Evolutionary conservation across 2,888 invertebrate species (phyloP).

Genomic region (Schizaphis graminum): DNA sequence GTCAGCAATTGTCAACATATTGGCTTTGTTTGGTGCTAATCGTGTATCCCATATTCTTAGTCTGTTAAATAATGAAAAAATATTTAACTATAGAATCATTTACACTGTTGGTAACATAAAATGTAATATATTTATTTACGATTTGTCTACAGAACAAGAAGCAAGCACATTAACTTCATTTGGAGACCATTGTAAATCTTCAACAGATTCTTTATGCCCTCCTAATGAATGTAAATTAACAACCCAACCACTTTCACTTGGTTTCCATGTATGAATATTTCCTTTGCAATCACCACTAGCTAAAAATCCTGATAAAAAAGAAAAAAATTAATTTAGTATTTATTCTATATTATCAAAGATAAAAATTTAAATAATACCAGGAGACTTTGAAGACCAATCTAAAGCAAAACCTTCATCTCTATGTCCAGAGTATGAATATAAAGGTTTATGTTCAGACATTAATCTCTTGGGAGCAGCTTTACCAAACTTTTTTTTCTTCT

Average conservation of each 20-base stretch:
- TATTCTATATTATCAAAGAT: neutral
- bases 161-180: slow-evolving; percentile 90
- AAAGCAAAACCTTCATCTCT: slow-evolving; percentile 94
- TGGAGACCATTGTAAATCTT: slow-evolving; percentile 99
- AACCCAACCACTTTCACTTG: slow-evolving; percentile 84
- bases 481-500: slow-evolving; percentile 66
- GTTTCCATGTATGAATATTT: slow-evolving; percentile 94
- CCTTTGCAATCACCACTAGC: slow-evolving; percentile 95
- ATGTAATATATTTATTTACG: slow-evolving; percentile 70
- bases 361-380: slow-evolving; percentile 74
- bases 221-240: slow-evolving; percentile 90
- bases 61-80: slow-evolving; percentile 70
- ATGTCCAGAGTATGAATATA: slow-evolving; percentile 92
- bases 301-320: slow-evolving; percentile 76
- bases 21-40: slow-evolving; percentile 87
- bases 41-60: slow-evolving; percentile 97
- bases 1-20: slow-evolving; percentile 87
- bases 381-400: slow-evolving; percentile 88
- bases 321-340: neutral
- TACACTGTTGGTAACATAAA: neutral
- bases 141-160: slow-evolving; percentile 89
- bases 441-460: slow-evolving; percentile 72
- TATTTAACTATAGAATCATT: neutral
- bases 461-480: slow-evolving; percentile 53
- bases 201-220: slow-evolving; percentile 93